These are phyloP conservation scores for Romanogobio albipinnatus DNA, from an alignment of 2,113 vertebrate genomes.

Conservation along the genomic window DNA sequence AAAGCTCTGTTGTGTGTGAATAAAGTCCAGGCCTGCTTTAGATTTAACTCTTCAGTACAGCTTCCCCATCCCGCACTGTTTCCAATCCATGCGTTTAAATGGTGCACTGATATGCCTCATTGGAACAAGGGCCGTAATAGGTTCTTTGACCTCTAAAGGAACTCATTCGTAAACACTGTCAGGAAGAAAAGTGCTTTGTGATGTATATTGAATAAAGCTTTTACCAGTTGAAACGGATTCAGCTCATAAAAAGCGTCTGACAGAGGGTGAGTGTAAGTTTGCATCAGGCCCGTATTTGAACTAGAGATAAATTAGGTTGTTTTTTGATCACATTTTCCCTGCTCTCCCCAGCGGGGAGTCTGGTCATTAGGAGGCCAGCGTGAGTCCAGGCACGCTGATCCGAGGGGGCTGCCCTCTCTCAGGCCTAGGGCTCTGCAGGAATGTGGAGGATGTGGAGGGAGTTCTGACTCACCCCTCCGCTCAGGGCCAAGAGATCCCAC, in stretches of 20 bases:
- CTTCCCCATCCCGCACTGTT: slow-evolving; percentile 19
- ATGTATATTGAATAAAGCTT: slow-evolving; percentile 2
- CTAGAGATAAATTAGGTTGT: background rate
- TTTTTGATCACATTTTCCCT: slow-evolving; percentile 8
- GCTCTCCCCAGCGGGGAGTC: background rate
- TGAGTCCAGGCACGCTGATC: background rate
- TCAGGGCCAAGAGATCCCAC: slow-evolving; percentile 44
- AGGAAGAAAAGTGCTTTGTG: background rate
- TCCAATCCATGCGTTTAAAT: slow-evolving; percentile 19
- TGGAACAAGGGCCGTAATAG: background rate
- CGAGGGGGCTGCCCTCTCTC: slow-evolving; percentile 16
- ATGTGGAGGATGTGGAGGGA: slow-evolving; percentile 34
- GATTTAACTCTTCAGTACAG: slow-evolving; percentile 55
- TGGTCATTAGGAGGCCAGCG: slow-evolving; percentile 41
- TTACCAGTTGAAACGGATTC: background rate
- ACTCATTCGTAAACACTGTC: slow-evolving; percentile 6
- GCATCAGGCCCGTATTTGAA: background rate
- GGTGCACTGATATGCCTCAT: slow-evolving; percentile 46
- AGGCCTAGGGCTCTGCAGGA: slow-evolving; percentile 14
- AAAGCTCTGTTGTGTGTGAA: slow-evolving; percentile 60
- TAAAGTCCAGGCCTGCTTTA: slow-evolving; percentile 58
- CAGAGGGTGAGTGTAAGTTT: background rate
- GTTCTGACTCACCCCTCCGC: slow-evolving; percentile 1
- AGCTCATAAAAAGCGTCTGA: background rate
- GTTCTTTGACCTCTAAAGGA: slow-evolving; percentile 25